Base-by-base conservation (phyloP, 2,888 invertebrate species). In the Romanomermis culicivorax region DNA sequence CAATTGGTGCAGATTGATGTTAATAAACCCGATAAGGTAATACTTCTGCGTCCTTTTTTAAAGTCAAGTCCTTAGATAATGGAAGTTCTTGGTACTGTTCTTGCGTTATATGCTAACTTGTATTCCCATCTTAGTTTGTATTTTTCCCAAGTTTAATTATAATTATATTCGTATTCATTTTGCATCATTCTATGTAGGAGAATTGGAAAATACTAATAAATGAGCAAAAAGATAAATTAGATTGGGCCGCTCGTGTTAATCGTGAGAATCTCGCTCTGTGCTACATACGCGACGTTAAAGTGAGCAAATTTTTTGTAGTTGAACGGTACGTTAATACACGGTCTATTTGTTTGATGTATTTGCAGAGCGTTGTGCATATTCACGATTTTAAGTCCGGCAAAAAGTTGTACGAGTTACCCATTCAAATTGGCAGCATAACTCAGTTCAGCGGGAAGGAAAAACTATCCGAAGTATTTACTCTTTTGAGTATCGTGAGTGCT, bases 211-310 rank as follows among this genome's bases (percentile, higher is more conserved):
- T 81, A 1, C 74, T 95, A 24, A 77, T 95, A 61, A 75, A 80
- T 26, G 87, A 93, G 71, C 80, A 93, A 68, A 71, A 79, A 2
- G 79, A 78, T 57, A 91, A 93, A 0, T 70, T 97, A 45, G 85
- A 89, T 68, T 88, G 86, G 84, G 84, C 81, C 0, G 75, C 77
- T 7, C 81, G 85, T 54, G 86, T 88, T 0, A 79, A 85, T 69
- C 74, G 78, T n/a, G 79, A 88, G 68, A 83, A 85, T 70, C 74
- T 97, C 36, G 78, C 91, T 53, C 72, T 87, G 36, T 82, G 83
- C 68, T 95, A 91, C 68, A 78, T 93, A 56, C 79, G 84, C 67
- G 88, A 95, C 76, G 93, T 93, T 7, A 91, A 91, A 78, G 88
- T 86, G 7, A 11, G 36, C 36, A 7, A 17, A 11, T 36, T 36